These are phyloP conservation scores for Cheilosia variabilis DNA, from an alignment of 2,888 invertebrate species.

Conservation along the genomic window DNA sequence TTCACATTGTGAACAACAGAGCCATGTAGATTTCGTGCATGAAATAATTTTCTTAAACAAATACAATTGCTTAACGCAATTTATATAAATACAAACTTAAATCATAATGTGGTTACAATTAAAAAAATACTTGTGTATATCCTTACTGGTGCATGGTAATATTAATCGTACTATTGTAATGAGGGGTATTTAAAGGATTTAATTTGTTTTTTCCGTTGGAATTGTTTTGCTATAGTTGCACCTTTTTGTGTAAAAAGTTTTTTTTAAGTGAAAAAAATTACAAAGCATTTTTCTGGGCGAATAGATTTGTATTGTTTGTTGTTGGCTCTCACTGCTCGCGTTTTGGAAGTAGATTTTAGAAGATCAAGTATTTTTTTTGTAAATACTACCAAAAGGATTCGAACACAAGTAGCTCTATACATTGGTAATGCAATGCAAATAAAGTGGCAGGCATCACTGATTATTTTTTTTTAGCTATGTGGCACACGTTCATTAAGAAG, in stretches of 20 bases:
- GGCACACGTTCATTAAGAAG: too few species aligned
- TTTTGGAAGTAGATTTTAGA: constrained; percentile 31
- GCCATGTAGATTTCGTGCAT: constrained; percentile 44
- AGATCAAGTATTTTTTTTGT: neutral
- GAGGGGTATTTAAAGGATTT: constrained; percentile 1
- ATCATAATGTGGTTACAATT: constrained; percentile 1
- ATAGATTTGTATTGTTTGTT: constrained; percentile 21
- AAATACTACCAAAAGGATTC: neutral
- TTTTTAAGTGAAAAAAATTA: constrained; percentile 1
- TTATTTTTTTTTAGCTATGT: too few species aligned
- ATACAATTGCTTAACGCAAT: constrained; percentile 61
- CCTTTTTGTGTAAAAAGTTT: constrained; percentile 35
- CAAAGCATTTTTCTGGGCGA: neutral
- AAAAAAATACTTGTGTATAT: constrained; percentile 5
- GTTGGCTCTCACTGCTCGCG: constrained; percentile 25
- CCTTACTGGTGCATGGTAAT: constrained; percentile 34
- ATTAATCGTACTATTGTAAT: constrained; percentile 29
- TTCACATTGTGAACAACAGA: neutral
- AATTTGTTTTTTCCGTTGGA: constrained; percentile 1
- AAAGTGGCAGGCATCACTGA: too few species aligned
- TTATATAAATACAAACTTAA: constrained; percentile 7
- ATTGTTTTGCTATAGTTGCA: constrained; percentile 47
- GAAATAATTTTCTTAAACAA: constrained; percentile 17
- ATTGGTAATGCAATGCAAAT: neutral
- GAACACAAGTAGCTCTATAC: neutral